These are phyloP conservation scores for Calycopis cecrops DNA, from an alignment of 1,140 invertebrate genomes.

Conservation along the genomic window DNA sequence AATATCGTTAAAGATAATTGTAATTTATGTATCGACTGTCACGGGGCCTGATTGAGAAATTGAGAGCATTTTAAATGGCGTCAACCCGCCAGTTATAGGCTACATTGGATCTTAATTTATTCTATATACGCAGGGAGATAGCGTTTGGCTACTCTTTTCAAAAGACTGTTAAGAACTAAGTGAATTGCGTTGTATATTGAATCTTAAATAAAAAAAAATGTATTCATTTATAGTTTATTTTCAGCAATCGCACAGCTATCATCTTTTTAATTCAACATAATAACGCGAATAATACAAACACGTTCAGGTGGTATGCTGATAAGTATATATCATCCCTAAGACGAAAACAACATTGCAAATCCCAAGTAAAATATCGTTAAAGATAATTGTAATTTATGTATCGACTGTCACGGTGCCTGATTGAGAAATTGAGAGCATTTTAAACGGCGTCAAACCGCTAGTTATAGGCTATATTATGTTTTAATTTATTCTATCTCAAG, in stretches of 20 bases:
- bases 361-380: background rate
- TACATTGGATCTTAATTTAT: background rate
- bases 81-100: background rate
- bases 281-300: too few relatives aligned
- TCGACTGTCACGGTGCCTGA: conserved; percentile 4
- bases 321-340: too few relatives aligned
- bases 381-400: conserved; percentile 41
- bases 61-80: conserved; percentile 4
- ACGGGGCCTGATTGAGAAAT: conserved; percentile 8
- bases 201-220: too few relatives aligned
- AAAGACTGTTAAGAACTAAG: too few relatives aligned
- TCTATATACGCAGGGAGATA: background rate
- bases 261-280: too few relatives aligned
- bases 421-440: conserved; percentile 8
- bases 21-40: conserved; percentile 31
- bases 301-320: too few relatives aligned
- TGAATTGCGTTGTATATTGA: too few relatives aligned
- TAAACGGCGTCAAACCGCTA: conserved; percentile 4
- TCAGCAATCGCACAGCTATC: too few relatives aligned
- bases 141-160: too few relatives aligned
- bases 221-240: too few relatives aligned
- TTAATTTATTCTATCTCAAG: conserved; percentile 8
- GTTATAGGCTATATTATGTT: background rate
- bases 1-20: conserved; percentile 27
- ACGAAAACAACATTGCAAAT: too few relatives aligned